Evolutionary conservation across 2,113 vertebrate species (phyloP).

Genomic region (Malurus melanocephalus): DNA sequence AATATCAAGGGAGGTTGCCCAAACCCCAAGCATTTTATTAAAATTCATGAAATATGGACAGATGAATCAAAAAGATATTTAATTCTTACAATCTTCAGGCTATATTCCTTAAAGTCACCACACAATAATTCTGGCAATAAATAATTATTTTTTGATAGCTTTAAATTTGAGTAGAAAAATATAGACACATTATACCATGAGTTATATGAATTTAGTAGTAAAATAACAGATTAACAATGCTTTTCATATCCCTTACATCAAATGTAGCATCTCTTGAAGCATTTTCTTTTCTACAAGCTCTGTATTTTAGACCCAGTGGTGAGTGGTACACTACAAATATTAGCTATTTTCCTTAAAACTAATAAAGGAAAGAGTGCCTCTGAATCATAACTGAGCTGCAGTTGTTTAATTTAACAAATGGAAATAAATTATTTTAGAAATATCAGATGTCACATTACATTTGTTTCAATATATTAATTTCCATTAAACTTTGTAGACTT

Average conservation of each 20-base stretch:
- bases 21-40: not conserved
- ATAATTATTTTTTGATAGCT: not conserved
- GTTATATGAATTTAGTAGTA: not conserved
- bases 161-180: not conserved
- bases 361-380: not conserved
- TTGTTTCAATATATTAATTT: conserved; percentile 42
- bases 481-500: not conserved
- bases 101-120: not conserved
- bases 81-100: not conserved
- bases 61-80: not conserved
- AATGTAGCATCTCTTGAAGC: not conserved
- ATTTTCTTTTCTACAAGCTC: not conserved
- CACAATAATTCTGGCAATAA: not conserved
- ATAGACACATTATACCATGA: not conserved
- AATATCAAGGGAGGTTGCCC: not conserved
- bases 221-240: not conserved
- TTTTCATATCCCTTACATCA: not conserved
- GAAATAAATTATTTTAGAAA: conserved; percentile 36
- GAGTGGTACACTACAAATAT: not conserved
- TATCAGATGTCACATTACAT: conserved; percentile 17
- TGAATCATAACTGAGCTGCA: not conserved
- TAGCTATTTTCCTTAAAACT: not conserved
- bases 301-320: not conserved
- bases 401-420: conserved; percentile 45
- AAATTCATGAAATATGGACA: not conserved